These are phyloP conservation scores for Diplodus sargus DNA, from an alignment of 2,797 vertebrate species.

Conservation along the genomic window DNA sequence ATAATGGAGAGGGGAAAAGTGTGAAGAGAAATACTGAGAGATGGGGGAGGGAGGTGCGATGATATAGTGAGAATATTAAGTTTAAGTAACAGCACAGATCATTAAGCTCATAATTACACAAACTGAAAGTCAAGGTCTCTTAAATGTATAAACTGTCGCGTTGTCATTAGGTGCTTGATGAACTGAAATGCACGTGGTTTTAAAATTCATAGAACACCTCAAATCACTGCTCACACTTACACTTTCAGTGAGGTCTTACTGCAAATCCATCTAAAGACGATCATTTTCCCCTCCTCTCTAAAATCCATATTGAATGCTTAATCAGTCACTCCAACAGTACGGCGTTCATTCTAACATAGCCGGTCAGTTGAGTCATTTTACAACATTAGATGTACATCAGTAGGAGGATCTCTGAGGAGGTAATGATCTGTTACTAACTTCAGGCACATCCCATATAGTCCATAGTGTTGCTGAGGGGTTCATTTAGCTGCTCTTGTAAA, in stretches of 20 bases:
- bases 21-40: background rate
- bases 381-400: slow-evolving; percentile 16
- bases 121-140: slow-evolving; percentile 41
- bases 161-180: slow-evolving; percentile 47
- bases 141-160: slow-evolving; percentile 28
- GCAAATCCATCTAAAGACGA: background rate
- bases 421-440: slow-evolving; percentile 12
- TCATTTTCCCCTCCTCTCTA: background rate
- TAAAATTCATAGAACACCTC: slow-evolving; percentile 25
- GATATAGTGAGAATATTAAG: slow-evolving; percentile 24
- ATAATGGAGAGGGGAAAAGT: slow-evolving; percentile 3
- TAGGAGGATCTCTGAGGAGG: background rate
- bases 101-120: slow-evolving; percentile 53
- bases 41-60: background rate
- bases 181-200: slow-evolving; percentile 17
- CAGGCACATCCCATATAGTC: background rate
- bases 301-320: background rate
- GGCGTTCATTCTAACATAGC: background rate
- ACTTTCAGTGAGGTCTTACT: background rate
- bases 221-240: background rate
- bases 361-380: slow-evolving; percentile 6
- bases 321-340: background rate
- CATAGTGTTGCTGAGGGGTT: background rate
- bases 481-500: background rate
- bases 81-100: slow-evolving; percentile 55